Evolutionary conservation across 1,140 invertebrate genomes (phyloP).

Genomic region (Psilanteris sp.): DNA sequence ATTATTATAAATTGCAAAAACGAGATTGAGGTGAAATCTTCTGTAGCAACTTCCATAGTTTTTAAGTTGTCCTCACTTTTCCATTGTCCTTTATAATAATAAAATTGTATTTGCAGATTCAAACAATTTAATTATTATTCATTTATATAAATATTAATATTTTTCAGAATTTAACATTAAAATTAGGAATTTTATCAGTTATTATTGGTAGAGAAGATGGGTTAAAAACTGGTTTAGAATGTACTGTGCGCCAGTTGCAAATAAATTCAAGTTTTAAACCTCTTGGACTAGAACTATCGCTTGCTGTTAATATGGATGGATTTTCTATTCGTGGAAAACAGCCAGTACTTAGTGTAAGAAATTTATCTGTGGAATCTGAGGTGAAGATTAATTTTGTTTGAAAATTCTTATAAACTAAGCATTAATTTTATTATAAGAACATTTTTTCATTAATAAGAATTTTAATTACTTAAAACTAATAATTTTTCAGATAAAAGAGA

Average conservation of each 20-base stretch:
- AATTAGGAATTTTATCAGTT: conserved; percentile 85
- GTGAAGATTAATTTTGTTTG: conserved; percentile 73
- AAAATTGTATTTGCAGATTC: too few relatives aligned
- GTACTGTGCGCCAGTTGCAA: conserved; percentile 77
- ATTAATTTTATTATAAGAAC: too few relatives aligned
- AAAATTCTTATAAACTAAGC: too few relatives aligned
- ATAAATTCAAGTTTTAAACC: conserved; percentile 81
- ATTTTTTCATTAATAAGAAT: background rate
- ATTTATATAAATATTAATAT: conserved; percentile 1
- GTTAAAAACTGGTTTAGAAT: conserved; percentile 77
- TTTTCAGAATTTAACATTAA: conserved; percentile 84
- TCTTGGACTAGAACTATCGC: conserved; percentile 81
- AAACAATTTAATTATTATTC: too few relatives aligned
- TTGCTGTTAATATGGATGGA: conserved; percentile 84
- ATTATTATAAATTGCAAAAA: too few relatives aligned
- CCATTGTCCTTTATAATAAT: too few relatives aligned
- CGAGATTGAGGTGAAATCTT: too few relatives aligned
- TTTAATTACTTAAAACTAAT: too few relatives aligned
- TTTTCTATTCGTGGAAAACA: conserved; percentile 84
- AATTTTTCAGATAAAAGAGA: conserved; percentile 83
- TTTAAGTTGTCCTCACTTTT: too few relatives aligned
- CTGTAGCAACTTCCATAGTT: too few relatives aligned
- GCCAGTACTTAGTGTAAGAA: conserved; percentile 82
- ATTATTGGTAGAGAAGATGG: conserved; percentile 84
- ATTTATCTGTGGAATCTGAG: conserved; percentile 86